phyloP scores from a whole-genome alignment of 2,888 invertebrate species.

The Oscheius sp. region DNA sequence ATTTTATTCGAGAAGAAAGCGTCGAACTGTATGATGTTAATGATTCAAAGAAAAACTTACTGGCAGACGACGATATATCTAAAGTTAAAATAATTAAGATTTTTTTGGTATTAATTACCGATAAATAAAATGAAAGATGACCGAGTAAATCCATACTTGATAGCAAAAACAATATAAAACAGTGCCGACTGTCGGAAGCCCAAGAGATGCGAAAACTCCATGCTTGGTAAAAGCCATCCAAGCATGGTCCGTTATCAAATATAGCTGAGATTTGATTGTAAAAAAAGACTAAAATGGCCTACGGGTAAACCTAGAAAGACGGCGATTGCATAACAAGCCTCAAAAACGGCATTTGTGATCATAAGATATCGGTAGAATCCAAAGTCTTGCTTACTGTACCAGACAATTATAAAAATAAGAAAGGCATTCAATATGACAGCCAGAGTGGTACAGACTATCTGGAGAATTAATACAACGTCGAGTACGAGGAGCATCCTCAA shows the following conservation, averaged over 20 bases:
- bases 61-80: not conserved
- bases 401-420: not conserved
- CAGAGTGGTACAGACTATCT: not conserved
- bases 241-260: not conserved
- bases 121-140: no score
- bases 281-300: not conserved
- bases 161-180: conserved; percentile 1
- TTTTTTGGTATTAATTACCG: no score
- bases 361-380: conserved; percentile 9
- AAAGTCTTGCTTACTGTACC: not conserved
- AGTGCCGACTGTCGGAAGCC: not conserved
- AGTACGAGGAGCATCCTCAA: not conserved
- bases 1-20: not conserved
- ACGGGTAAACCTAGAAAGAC: not conserved
- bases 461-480: not conserved
- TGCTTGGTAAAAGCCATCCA: not conserved
- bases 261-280: not conserved
- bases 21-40: not conserved
- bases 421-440: not conserved
- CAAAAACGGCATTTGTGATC: not conserved
- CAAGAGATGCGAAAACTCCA: not conserved
- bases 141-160: not conserved
- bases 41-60: not conserved
- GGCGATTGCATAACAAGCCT: not conserved
- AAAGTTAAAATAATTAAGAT: no score